Evolutionary conservation across 2,797 vertebrate species (phyloP).

Genomic region (Pelobates cultripes): DNA sequence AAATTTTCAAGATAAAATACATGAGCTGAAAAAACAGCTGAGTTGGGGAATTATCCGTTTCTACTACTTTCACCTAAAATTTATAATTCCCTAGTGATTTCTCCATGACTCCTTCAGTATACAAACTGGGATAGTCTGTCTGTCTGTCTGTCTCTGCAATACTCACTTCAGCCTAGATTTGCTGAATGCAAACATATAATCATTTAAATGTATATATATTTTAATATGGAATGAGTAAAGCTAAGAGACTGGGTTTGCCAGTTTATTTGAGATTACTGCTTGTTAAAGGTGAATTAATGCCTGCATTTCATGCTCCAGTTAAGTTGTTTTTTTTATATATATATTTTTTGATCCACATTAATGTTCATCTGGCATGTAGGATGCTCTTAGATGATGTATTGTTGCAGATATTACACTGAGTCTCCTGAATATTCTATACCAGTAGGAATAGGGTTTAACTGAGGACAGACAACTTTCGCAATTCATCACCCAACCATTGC

Average conservation of each 20-base stretch:
- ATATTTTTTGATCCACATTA: conserved; percentile 23
- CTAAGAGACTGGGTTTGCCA: background rate
- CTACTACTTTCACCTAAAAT: no score
- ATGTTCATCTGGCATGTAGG: conserved; percentile 48
- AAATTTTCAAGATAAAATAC: no score
- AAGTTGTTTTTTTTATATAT: conserved; percentile 1
- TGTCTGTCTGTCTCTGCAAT: no score
- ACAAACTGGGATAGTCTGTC: no score
- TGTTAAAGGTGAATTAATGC: conserved; percentile 54
- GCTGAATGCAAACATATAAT: no score
- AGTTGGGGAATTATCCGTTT: no score
- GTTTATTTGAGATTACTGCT: conserved; percentile 23
- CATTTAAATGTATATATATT: no score
- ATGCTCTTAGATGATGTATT: conserved; percentile 45
- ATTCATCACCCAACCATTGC: background rate
- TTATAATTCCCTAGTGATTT: no score
- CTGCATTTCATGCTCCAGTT: conserved; percentile 54
- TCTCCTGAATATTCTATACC: conserved; percentile 17
- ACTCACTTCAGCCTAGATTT: no score
- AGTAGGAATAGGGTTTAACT: conserved; percentile 21
- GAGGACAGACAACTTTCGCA: conserved; percentile 21
- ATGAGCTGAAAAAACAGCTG: no score
- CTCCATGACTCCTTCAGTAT: no score
- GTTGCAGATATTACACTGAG: conserved; percentile 37
- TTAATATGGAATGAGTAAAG: background rate